Percentiles rank a stretch among this genome's conserved stretches.
phyloP scores from a whole-genome alignment of 2,888 invertebrate genomes.

The Boloria euphrosyne region DNA sequence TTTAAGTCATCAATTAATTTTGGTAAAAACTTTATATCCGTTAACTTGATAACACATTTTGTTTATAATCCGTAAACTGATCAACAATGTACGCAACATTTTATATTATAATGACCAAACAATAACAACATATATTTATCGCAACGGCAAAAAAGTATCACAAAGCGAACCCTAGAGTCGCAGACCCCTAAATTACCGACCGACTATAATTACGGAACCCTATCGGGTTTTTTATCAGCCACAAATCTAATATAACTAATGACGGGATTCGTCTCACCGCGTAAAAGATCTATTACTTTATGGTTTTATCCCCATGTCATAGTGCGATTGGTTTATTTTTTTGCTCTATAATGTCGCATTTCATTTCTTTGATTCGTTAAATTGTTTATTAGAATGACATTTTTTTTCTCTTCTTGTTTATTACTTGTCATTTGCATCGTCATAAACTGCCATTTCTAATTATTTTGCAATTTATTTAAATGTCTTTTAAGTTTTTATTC shows the following conservation, averaged over 20 bases:
- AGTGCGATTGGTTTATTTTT: constrained; percentile 31
- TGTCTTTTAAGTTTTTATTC: no score
- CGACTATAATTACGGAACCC: constrained; percentile 64
- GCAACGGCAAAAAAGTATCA: constrained; percentile 51
- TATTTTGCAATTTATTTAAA: no score
- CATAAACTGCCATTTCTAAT: no score
- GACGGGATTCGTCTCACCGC: constrained; percentile 61
- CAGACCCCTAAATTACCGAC: constrained; percentile 66
- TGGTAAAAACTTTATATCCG: no score
- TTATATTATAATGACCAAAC: constrained; percentile 31
- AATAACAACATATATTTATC: constrained; percentile 46
- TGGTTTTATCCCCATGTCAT: constrained; percentile 50
- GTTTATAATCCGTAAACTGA: not conserved
- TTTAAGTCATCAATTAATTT: no score
- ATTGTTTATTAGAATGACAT: no score
- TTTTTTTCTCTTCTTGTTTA: no score
- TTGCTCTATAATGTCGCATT: not conserved
- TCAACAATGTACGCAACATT: not conserved
- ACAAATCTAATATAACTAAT: constrained; percentile 76
- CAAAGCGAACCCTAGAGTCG: constrained; percentile 52
- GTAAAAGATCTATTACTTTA: constrained; percentile 60
- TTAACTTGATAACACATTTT: not conserved
- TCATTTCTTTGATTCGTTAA: no score
- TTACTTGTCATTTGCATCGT: no score
- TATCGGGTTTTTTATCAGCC: constrained; percentile 69